These are phyloP conservation scores for Carassius gibelio DNA, from an alignment of 2,113 vertebrate species.

Conservation along the genomic window DNA sequence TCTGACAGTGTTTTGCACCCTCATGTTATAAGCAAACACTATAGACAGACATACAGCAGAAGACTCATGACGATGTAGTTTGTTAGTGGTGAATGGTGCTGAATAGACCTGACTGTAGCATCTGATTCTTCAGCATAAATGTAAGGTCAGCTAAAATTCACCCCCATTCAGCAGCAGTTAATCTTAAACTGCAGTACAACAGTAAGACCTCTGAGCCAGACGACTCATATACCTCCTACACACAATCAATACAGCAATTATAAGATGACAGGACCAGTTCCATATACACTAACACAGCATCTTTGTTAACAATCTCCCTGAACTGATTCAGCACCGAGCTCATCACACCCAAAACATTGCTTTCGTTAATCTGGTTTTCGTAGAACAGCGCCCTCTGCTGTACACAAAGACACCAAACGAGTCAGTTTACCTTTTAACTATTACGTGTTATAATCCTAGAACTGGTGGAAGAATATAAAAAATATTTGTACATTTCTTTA, in stretches of 20 bases:
- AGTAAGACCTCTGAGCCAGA: conserved; percentile 9
- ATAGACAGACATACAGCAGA: too few relatives aligned
- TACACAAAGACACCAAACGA: not conserved
- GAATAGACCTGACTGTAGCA: conserved; percentile 13
- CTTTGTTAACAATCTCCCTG: not conserved
- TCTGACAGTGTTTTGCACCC: not conserved
- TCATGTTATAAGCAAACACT: not conserved
- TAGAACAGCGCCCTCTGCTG: conserved; percentile 36
- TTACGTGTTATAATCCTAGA: too few relatives aligned
- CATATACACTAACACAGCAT: conserved; percentile 31
- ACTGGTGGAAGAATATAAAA: too few relatives aligned
- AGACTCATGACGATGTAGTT: conserved; percentile 11
- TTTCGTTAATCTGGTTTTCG: not conserved
- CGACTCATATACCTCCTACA: not conserved
- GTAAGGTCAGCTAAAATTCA: conserved; percentile 34
- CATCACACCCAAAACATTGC: not conserved
- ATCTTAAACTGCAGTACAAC: conserved; percentile 20
- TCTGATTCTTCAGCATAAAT: conserved; percentile 3
- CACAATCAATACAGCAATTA: conserved; percentile 28
- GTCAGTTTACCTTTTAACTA: not conserved
- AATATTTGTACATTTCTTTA: too few relatives aligned
- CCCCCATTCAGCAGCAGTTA: conserved; percentile 28
- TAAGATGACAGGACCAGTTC: conserved; percentile 26
- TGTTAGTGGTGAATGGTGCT: conserved; percentile 19
- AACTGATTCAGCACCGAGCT: conserved; percentile 20